Conservation (phyloP, 2,113 vertebrate species). For the human (Homo sapiens) region DNA sequence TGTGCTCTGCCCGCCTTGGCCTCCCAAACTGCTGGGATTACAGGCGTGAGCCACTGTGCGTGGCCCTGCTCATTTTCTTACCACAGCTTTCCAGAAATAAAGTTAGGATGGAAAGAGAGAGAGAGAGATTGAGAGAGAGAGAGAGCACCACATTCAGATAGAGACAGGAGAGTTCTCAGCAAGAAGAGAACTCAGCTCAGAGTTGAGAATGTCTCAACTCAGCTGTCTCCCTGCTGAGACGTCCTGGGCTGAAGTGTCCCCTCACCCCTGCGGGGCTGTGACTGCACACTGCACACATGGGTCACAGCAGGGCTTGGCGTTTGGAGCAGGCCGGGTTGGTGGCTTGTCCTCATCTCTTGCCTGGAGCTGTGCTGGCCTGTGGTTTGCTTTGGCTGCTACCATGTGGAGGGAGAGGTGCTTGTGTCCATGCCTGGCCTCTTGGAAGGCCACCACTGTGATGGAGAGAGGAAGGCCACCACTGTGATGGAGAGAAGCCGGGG, state of each 20-base stretch:
- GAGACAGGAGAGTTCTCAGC: neutral
- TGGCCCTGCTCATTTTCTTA: neutral
- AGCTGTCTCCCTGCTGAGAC: neutral
- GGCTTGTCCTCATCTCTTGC: neutral
- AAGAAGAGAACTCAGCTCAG: no score
- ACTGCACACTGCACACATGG: neutral
- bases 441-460: no score
- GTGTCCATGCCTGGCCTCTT: neutral
- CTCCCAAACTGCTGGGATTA: neutral
- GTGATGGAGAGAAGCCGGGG: neutral
- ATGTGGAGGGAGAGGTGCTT: neutral
- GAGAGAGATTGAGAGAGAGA: no score
- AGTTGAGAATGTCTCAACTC: no score
- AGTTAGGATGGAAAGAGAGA: neutral
- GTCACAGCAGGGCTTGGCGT: neutral
- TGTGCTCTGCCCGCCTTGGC: neutral
- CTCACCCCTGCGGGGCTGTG: neutral
- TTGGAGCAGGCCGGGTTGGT: neutral
- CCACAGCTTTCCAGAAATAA: neutral
- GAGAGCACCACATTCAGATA: neutral
- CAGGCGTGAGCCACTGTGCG: neutral
- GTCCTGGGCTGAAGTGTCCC: no score
- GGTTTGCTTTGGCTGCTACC: neutral
- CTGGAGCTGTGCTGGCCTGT: neutral
- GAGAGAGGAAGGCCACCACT: neutral